phyloP scores from a whole-genome alignment of 1,140 invertebrate genomes.

The Leptopilina boulardi region DNA sequence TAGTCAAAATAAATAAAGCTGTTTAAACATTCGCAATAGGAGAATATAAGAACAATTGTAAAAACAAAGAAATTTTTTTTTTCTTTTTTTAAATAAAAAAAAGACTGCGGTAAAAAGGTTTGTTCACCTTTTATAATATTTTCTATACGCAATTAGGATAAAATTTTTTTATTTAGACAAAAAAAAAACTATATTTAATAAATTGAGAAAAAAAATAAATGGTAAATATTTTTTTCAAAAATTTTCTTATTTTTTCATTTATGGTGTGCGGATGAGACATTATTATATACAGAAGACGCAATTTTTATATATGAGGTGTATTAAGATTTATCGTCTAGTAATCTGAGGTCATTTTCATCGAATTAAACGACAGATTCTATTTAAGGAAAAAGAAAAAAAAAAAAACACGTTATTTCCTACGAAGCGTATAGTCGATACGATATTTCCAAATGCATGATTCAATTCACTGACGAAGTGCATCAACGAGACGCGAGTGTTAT shows the following conservation, averaged over 20 bases:
- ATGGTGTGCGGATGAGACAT: neutral
- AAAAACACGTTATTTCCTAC: neutral
- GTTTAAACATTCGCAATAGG: neutral
- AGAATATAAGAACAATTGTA: neutral
- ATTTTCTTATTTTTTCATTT: neutral
- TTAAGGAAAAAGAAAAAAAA: neutral
- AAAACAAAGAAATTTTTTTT: neutral
- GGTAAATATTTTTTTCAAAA: neutral
- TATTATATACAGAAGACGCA: neutral
- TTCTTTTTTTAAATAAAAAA: neutral
- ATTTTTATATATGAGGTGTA: neutral
- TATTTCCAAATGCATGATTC: neutral
- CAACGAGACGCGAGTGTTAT: neutral
- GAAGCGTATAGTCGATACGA: neutral
- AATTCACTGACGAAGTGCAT: neutral
- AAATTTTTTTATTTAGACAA: neutral
- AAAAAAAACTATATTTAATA: neutral
- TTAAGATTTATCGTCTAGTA: neutral
- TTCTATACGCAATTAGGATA: neutral
- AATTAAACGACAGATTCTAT: neutral
- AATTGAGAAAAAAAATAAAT: neutral
- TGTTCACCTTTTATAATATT: neutral
- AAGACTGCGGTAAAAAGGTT: neutral
- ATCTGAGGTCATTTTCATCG: neutral
- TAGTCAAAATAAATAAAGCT: constrained; percentile 10